Evolutionary conservation across 2,113 vertebrate species (phyloP), one percentile per base, ranked within the genome.

Genomic region (Saguinus midas): DNA sequence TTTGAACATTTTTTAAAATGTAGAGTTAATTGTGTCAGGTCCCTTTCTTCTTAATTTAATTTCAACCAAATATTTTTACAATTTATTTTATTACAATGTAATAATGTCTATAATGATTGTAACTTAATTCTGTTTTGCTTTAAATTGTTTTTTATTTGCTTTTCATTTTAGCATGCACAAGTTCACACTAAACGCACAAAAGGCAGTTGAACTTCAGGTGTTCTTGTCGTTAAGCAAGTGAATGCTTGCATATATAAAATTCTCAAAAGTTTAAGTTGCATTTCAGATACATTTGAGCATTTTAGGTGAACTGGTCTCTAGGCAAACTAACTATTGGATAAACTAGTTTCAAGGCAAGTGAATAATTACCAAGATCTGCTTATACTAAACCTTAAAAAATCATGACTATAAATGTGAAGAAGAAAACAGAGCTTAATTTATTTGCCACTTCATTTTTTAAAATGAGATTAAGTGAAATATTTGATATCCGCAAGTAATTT

Each of bases 71-170:
- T 2, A 58, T 91, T 89, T 90, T 68, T 32, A 37, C 9, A 76
- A 25, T 83, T 91, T 93, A 70, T 78, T 85, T 81, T 86, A 61
- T 83, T 61, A 40, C 82, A 68, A 75, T n/a, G 87, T 93, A 52
- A 55, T 94, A 50, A 55, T 92, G 5, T 43, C 76, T 80, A 13
- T 20, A 48, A 50, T 13, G 4, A 70, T 37, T n/a, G 45, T 25
- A 12, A n/a, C 25, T 35, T 84, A 72, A n/a, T 29, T 95, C 23
- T 91, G 27, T 85, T 85, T 96, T 87, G 8, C 84, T 94, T 95
- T 58, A 58, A 45, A 37, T 64, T 73, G 25, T 57, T 91, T 90
- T 95, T 72, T 48, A n/a, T 80, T 87, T 73, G 57, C 86, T 87
- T 96, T 92, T 80, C 9, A 87, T 29, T 55, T 94, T 90, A 48